A percentile compares a stretch with the other conserved stretches of the same genome.
Evolutionary conservation across 2,113 vertebrate species (phyloP).

Genomic region (Camarhynchus parvulus): DNA sequence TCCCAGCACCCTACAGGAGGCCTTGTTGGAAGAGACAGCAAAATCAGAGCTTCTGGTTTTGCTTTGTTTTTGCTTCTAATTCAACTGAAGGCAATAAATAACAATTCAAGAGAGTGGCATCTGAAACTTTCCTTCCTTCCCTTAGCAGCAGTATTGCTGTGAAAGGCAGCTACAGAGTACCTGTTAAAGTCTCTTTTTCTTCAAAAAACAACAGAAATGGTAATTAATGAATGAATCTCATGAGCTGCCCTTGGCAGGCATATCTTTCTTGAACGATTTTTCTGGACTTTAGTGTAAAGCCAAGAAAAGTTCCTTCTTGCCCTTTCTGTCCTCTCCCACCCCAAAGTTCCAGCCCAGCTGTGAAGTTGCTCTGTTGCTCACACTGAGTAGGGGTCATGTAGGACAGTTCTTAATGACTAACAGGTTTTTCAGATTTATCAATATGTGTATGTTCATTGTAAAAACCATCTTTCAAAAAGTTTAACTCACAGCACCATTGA

Average conservation of each 20-base stretch:
- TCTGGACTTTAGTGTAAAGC: background rate
- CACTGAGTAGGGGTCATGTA: background rate
- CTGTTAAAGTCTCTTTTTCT: background rate
- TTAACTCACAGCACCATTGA: background rate
- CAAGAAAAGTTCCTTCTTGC: background rate
- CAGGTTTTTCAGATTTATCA: background rate
- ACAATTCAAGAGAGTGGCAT: background rate
- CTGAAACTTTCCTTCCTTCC: background rate
- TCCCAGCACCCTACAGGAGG: background rate
- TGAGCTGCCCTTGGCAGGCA: background rate
- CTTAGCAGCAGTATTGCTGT: background rate
- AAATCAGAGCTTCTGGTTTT: background rate
- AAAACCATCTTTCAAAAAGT: background rate
- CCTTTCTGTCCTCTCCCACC: background rate
- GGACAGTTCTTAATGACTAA: background rate
- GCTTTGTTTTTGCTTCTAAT: background rate
- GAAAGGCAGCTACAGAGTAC: background rate
- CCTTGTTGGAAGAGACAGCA: background rate
- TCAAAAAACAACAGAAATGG: background rate
- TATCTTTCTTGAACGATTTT: background rate
- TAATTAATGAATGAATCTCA: background rate
- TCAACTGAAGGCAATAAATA: background rate
- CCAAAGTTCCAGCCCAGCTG: background rate
- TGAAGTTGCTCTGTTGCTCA: background rate
- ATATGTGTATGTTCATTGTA: fast-evolving